A percentile compares a stretch with the other conserved stretches of the same genome.
Conservation (phyloP, 2,888 invertebrate species). For the Cataglyphis albicans region DNA sequence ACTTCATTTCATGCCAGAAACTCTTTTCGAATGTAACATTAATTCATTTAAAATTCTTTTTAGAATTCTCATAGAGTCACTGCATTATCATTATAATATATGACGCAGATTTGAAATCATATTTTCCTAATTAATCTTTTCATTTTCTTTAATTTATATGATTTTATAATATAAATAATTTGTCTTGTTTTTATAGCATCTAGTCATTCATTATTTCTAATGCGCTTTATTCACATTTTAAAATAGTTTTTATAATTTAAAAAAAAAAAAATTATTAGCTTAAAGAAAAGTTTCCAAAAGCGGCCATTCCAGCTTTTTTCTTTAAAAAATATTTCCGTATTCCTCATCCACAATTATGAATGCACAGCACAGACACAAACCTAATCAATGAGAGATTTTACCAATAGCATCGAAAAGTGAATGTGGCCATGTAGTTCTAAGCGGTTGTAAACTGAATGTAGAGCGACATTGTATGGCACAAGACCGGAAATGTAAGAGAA, state of each 20-base stretch:
- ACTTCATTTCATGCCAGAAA: slow-evolving; percentile 57
- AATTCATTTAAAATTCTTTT: slow-evolving; percentile 50
- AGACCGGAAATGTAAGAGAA: too few relatives aligned
- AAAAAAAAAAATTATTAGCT: not conserved
- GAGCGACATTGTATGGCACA: too few relatives aligned
- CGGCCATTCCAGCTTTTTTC: too few relatives aligned
- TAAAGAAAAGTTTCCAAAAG: too few relatives aligned
- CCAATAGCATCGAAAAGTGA: too few relatives aligned
- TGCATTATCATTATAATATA: not conserved
- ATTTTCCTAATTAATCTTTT: not conserved
- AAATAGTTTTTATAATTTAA: not conserved
- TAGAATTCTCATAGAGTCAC: not conserved
- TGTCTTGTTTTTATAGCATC: not conserved
- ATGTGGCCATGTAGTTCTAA: too few relatives aligned
- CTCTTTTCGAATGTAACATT: slow-evolving; percentile 55
- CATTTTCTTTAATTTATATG: not conserved
- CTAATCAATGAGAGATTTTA: too few relatives aligned
- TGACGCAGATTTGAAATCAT: not conserved
- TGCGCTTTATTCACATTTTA: not conserved
- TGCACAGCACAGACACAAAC: too few relatives aligned
- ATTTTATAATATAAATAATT: not conserved
- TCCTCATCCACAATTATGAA: too few relatives aligned
- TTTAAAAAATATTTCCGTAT: too few relatives aligned
- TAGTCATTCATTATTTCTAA: not conserved
- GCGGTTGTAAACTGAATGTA: too few relatives aligned